Evolutionary conservation across 1,140 invertebrate genomes (phyloP), one percentile per base, ranked within the genome.

Genomic region (Cardiocondyla obscurior): DNA sequence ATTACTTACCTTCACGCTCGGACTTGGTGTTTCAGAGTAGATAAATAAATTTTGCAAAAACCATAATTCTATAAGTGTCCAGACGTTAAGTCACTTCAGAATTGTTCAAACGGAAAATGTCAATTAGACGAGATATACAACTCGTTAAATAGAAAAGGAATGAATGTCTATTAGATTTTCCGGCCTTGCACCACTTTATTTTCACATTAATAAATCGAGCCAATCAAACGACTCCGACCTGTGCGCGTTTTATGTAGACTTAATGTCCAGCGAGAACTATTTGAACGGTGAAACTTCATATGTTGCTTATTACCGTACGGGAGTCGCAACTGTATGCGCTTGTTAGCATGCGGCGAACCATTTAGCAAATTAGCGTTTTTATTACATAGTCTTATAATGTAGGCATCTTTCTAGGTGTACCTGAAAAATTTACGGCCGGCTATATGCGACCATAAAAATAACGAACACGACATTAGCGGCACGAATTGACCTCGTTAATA

Each of bases 281-380:
- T 55, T 16, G 33, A 55, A 58, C 36, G 53, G 53, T 74, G 70
- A 74, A 73, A 74, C 10, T 74, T 74, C 8, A 10, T 58, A n/a
- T 30, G 39, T 76, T 14, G 30, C 10, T 65, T 51, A 67, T 77
- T 67, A 77, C 12, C n/a, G 3, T 19, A 39, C 19, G 25, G 22
- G 10, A n/a, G 53, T 77, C 22, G 12, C 28, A 19, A 49, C 14
- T 30, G 22, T 3, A 1, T 39, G n/a, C 0, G 14, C 25, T 76
- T 30, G 46, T 53, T 77, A 67, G 22, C 14, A 64, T 10, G 14
- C 22, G n/a, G 25, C n/a, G 10, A 53, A 39, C 16, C 4, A 62
- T 39, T 53, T 28, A 28, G 22, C 30, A 51, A 19, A 77, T 42
- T 28, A 16, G 2, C 3, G 0, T 67, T 77, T 53, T 77, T 51